Base-by-base conservation (phyloP, 2,888 invertebrate genomes). In the Xanthorhoe designata region DNA sequence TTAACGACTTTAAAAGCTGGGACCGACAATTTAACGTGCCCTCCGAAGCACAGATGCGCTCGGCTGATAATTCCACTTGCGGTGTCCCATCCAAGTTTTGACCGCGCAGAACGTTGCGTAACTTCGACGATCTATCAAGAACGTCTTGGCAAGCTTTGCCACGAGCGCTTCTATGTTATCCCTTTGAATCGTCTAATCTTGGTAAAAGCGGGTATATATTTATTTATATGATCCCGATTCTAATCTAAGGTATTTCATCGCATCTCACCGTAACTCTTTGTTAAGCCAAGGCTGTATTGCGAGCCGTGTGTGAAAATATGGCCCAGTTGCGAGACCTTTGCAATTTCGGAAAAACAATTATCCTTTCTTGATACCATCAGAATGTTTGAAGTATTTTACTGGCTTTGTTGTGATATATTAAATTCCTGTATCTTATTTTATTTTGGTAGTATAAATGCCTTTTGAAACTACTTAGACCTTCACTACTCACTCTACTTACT, bases 271-370 rank as follows among this genome's bases (percentile, higher is more conserved):
- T 75, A 65, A 72, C 66, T 70, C 75, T 72, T 77, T 80, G 78
- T 78, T 72, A 68, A 35, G 61, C 58, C 81, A 80, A 82, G 81
- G 81, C 59, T 62, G 24, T 56, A 47, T 61, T 57, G 71, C 74
- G 64, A 69, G 67, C 58, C 53, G 68, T 71, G 66, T 67, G 65
- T 70, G 66, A 64, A 72, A 72, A 70, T 73, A 55, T 74, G 75
- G 70, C 79, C 77, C 69, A 78, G 72, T 71, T 79, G 58, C 55
- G 61, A 42, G 24, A 19, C 49, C 60, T 52, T 63, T 54, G 66
- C 64, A 68, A 65, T 55, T 60, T 50, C 35, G 52, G 58, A 64
- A 57, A 60, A 68, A 7, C 18, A 13, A 61, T 53, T 61, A 64
- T 57, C 49, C 55, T 52, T 65, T 53, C 24, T 55, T 53, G 61